A percentile compares a stretch with the other conserved stretches of the same genome.
Conservation (phyloP, 2,113 vertebrate genomes). For the Nibea albiflora region DNA sequence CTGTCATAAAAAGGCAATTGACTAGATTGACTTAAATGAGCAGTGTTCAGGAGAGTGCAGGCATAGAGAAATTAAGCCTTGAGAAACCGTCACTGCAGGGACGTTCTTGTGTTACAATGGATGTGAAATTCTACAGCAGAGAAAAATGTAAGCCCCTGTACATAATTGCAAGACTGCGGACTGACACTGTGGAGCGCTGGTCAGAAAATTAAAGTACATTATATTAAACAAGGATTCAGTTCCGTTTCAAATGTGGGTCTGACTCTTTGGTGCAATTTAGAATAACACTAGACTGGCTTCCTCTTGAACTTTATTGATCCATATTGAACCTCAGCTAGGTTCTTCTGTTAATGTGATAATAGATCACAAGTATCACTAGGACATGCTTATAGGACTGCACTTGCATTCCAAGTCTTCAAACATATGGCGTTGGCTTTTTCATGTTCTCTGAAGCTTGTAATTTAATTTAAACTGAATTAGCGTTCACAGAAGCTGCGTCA, state of each 20-base stretch:
- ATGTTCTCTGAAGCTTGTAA: too few species aligned
- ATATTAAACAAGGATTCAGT: neutral
- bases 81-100: constrained; percentile 30
- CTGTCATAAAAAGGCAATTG: constrained; percentile 62
- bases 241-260: neutral
- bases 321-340: neutral
- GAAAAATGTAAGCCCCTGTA: constrained; percentile 10
- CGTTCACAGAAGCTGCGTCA: too few species aligned
- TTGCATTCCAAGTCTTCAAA: neutral
- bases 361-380: neutral
- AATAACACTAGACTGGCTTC: neutral
- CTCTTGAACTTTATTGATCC: too few species aligned
- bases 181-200: neutral
- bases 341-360: too few species aligned
- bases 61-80: constrained; percentile 37
- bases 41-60: constrained; percentile 42
- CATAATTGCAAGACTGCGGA: constrained; percentile 9
- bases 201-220: neutral
- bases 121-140: constrained; percentile 24
- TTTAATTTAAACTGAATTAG: too few species aligned
- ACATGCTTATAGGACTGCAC: neutral
- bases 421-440: neutral
- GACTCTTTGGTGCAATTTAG: neutral
- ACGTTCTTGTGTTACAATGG: constrained; percentile 21
- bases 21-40: constrained; percentile 56